A percentile compares a stretch with the other conserved stretches of the same genome.
Evolutionary conservation across 2,113 vertebrate genomes (phyloP).

Genomic region (Bos indicus): DNA sequence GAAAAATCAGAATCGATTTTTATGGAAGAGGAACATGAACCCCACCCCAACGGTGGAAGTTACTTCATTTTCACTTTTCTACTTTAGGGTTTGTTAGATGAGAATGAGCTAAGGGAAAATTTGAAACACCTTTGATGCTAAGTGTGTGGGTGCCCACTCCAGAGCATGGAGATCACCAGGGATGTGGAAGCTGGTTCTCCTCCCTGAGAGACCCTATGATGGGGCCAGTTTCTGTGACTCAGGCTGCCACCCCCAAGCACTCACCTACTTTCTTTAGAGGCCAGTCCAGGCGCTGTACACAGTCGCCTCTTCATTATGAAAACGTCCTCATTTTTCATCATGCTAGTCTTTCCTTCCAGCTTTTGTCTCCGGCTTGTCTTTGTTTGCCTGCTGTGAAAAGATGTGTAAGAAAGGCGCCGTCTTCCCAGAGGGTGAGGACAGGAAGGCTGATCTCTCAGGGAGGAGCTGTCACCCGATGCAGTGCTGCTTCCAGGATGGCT

Average conservation of each 20-base stretch:
- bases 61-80: neutral
- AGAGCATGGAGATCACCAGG: neutral
- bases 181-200: conserved; percentile 16
- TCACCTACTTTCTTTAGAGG: neutral
- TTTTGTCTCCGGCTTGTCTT: conserved; percentile 56
- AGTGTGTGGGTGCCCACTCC: neutral
- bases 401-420: conserved; percentile 32
- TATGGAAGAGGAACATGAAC: neutral
- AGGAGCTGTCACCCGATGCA: neutral
- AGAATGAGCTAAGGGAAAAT: conserved; percentile 49
- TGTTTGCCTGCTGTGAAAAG: conserved; percentile 59
- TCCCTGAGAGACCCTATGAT: conserved; percentile 54
- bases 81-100: neutral
- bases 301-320: conserved; percentile 25
- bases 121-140: conserved; percentile 47
- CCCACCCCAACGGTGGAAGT: neutral
- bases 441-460: neutral
- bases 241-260: neutral
- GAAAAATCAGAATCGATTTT: neutral
- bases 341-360: conserved; percentile 29
- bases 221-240: conserved; percentile 40
- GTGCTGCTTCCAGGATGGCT: neutral
- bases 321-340: conserved; percentile 68
- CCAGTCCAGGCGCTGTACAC: neutral
- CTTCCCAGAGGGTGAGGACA: conserved; percentile 23